Evolutionary conservation across 2,888 invertebrate genomes (phyloP).

Genomic region (Clivina fossor): DNA sequence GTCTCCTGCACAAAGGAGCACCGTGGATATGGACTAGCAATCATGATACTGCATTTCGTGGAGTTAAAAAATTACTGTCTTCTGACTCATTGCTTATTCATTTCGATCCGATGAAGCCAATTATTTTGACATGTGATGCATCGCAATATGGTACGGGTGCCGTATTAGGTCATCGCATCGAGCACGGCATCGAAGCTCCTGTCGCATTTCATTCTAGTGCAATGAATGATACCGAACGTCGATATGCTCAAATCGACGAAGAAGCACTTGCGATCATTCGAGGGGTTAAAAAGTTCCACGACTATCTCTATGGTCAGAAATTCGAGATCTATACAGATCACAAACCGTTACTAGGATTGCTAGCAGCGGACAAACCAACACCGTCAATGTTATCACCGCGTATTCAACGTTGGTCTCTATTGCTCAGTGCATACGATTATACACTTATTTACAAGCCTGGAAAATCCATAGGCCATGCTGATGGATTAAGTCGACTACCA

Average conservation of each 20-base stretch:
- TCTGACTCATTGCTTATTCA: slow-evolving; percentile 25
- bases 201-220: slow-evolving; percentile 29
- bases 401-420: slow-evolving; percentile 19
- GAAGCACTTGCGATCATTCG: slow-evolving; percentile 33
- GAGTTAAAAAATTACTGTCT: slow-evolving; percentile 11
- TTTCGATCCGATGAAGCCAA: slow-evolving; percentile 32
- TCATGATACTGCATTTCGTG: slow-evolving; percentile 16
- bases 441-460: slow-evolving; percentile 21
- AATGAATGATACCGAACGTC: slow-evolving; percentile 20
- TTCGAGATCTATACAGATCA: slow-evolving; percentile 34
- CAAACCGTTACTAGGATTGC: slow-evolving; percentile 31
- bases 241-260: slow-evolving; percentile 31
- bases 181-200: slow-evolving; percentile 26
- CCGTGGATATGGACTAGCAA: slow-evolving; percentile 10
- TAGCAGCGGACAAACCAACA: slow-evolving; percentile 25
- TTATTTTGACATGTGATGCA: slow-evolving; percentile 30
- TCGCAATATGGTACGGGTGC: slow-evolving; percentile 35
- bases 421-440: slow-evolving; percentile 26
- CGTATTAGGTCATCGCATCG: slow-evolving; percentile 1
- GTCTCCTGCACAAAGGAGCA: slow-evolving; percentile 21
- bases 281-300: slow-evolving; percentile 28
- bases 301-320: slow-evolving; percentile 31
- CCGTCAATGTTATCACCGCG: slow-evolving; percentile 30
- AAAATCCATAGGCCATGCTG: slow-evolving; percentile 18
- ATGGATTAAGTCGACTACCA: slow-evolving; percentile 29